Percentiles rank a stretch among this genome's conserved stretches.
Conservation (phyloP, 2,888 invertebrate species). For the Caenorhabditis imperialis region DNA sequence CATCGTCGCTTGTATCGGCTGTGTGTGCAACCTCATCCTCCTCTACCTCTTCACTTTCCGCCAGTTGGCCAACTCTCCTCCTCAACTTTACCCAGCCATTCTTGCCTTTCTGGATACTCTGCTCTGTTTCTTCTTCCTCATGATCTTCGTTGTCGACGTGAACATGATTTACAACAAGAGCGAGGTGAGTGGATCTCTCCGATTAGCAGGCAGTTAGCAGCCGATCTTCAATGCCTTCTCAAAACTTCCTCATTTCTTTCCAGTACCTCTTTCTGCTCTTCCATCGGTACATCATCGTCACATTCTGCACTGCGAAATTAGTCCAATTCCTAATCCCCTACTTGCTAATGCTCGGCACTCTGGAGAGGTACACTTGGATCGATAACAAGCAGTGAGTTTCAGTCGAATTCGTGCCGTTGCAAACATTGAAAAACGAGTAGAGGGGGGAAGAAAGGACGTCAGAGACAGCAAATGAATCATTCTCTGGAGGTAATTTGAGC, state of each 20-base stretch:
- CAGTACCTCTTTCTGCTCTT: conserved; percentile 68
- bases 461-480: conserved; percentile 4
- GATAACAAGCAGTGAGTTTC: conserved; percentile 59
- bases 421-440: conserved; percentile 18
- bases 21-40: conserved; percentile 62
- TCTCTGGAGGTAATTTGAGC: conserved; percentile 11
- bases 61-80: conserved; percentile 61
- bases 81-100: conserved; percentile 69
- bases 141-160: conserved; percentile 71
- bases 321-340: conserved; percentile 71
- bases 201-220: too few species aligned
- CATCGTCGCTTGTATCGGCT: conserved; percentile 55
- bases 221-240: not conserved
- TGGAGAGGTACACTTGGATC: conserved; percentile 71
- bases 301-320: conserved; percentile 59
- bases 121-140: conserved; percentile 66
- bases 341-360: conserved; percentile 68
- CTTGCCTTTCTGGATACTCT: conserved; percentile 65
- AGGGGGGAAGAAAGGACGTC: not conserved
- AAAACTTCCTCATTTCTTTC: conserved; percentile 12
- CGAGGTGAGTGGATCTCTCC: conserved; percentile 58
- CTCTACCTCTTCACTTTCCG: conserved; percentile 64
- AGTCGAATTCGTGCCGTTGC: conserved; percentile 18
- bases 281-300: conserved; percentile 67
- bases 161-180: conserved; percentile 65